phyloP scores from a whole-genome alignment of 2,113 vertebrate species.

The Sarotherodon lohbergeri region DNA sequence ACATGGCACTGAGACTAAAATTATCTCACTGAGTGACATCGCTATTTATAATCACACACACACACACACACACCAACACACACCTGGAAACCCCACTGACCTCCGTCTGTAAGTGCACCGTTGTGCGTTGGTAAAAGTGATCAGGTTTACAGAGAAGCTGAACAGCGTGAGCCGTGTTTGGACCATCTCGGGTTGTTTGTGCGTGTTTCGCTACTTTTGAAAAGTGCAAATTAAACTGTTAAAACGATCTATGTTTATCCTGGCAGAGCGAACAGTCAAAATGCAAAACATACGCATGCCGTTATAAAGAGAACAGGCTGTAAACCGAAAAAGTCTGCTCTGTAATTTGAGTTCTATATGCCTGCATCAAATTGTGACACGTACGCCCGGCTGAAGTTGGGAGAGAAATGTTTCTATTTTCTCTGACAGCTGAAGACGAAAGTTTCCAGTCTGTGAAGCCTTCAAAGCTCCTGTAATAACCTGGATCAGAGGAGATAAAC shows the following conservation, averaged over 20 bases:
- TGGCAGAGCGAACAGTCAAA: neutral
- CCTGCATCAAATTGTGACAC: neutral
- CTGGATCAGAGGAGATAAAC: neutral
- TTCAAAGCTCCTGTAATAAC: neutral
- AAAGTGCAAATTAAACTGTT: neutral
- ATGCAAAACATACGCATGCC: neutral
- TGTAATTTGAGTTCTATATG: neutral
- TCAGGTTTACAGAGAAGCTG: too few relatives aligned
- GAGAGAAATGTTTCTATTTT: neutral
- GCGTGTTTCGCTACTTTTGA: neutral
- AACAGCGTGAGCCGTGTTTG: neutral
- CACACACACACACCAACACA: neutral
- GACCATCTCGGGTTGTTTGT: neutral
- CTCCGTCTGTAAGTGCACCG: accelerated
- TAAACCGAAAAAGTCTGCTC: neutral
- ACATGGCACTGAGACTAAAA: neutral
- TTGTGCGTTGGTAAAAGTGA: neutral
- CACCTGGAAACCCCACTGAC: neutral
- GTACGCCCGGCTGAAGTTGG: neutral
- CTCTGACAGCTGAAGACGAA: neutral
- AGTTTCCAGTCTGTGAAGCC: neutral
- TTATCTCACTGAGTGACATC: neutral
- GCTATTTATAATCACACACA: neutral
- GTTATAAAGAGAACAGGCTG: neutral
- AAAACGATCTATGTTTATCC: accelerated